A percentile compares a stretch with the other conserved stretches of the same genome.
Evolutionary conservation across 2,113 vertebrate species (phyloP).

Genomic region (Bos indicus): DNA sequence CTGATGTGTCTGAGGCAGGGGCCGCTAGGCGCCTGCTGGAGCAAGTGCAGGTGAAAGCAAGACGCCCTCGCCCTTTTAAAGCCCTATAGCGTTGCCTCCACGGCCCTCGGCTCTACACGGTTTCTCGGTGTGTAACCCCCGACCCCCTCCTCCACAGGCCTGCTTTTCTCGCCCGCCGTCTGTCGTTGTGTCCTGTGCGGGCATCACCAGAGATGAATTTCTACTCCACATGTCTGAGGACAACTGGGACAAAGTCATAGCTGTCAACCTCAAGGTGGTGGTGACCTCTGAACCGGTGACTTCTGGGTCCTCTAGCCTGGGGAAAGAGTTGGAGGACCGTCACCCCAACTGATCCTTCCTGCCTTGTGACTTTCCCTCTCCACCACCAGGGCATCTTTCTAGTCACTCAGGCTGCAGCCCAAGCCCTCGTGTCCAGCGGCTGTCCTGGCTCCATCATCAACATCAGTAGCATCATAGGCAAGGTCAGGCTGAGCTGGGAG

Average conservation of each 20-base stretch:
- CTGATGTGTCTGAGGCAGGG: slow-evolving; percentile 82
- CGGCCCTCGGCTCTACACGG: neutral
- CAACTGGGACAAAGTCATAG: slow-evolving; percentile 85
- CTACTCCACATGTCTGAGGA: slow-evolving; percentile 86
- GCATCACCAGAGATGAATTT: slow-evolving; percentile 88
- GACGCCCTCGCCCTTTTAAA: neutral
- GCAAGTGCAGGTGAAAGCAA: slow-evolving; percentile 82
- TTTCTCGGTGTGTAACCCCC: neutral
- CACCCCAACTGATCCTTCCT: neutral
- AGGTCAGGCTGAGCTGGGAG: slow-evolving; percentile 80
- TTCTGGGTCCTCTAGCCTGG: neutral
- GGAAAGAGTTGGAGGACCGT: neutral
- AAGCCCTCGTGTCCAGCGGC: slow-evolving; percentile 84
- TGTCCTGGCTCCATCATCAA: slow-evolving; percentile 87
- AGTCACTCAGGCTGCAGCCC: slow-evolving; percentile 86
- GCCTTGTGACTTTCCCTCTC: neutral
- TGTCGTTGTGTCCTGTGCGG: slow-evolving; percentile 87
- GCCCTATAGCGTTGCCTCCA: neutral
- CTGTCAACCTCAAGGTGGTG: slow-evolving; percentile 92
- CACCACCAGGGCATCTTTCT: slow-evolving; percentile 85
- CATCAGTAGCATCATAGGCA: slow-evolving; percentile 89
- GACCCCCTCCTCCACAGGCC: slow-evolving; percentile 48
- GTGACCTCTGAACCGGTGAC: neutral
- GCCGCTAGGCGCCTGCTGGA: slow-evolving; percentile 80
- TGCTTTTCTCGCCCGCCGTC: slow-evolving; percentile 83